Evolutionary conservation across 2,113 vertebrate species (phyloP).

Genomic region (Lynx canadensis): DNA sequence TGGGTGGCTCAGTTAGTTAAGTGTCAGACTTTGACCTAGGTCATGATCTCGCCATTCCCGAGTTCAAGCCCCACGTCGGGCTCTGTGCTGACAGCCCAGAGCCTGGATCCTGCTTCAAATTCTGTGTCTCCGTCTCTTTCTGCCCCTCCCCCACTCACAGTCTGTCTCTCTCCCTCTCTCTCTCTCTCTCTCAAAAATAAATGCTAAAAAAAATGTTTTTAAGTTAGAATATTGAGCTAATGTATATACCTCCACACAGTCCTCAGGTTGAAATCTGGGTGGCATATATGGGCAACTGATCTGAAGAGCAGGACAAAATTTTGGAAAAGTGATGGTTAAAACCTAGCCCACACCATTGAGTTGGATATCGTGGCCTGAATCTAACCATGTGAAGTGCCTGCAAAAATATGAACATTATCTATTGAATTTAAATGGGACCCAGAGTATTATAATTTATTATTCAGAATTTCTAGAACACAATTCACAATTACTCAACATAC

Average conservation of each 20-base stretch:
- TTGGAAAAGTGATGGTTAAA: neutral
- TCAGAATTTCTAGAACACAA: neutral
- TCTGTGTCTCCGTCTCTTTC: too few species aligned
- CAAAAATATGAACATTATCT: neutral
- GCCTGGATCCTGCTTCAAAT: too few species aligned
- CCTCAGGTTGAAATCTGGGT: neutral
- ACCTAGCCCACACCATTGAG: neutral
- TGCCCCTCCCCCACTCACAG: too few species aligned
- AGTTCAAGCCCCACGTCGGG: too few species aligned
- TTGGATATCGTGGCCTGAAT: neutral
- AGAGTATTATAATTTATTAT: neutral
- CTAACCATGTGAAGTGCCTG: neutral
- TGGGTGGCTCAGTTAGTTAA: too few species aligned
- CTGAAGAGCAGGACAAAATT: neutral
- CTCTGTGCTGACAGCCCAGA: too few species aligned
- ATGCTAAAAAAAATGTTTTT: too few species aligned
- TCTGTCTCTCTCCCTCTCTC: too few species aligned
- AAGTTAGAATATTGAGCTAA: neutral
- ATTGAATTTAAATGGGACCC: neutral
- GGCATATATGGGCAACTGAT: neutral
- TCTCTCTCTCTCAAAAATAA: too few species aligned
- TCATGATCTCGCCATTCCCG: too few species aligned
- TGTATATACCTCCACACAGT: neutral
- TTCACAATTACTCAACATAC: neutral
- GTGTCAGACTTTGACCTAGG: too few species aligned